Conservation (phyloP, 35 echinoderm and acorn worm species). For the Heliocidaris erythrogramma region DNA sequence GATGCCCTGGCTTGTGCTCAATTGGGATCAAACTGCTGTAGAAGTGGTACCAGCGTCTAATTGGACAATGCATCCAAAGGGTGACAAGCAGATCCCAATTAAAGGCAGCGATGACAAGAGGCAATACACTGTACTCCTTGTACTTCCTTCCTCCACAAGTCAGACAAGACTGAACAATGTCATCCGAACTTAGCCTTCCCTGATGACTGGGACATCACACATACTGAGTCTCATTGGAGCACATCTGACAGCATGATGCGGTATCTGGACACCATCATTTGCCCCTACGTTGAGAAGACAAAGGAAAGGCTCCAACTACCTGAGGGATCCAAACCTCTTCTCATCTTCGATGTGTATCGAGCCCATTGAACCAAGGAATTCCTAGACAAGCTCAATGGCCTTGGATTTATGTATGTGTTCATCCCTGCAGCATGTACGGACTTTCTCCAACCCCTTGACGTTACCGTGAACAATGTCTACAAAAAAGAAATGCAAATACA, state of each 20-base stretch:
- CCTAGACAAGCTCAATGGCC: background rate
- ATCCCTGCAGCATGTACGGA: background rate
- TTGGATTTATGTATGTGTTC: background rate
- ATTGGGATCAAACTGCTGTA: conserved; percentile 60
- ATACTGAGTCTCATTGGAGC: background rate
- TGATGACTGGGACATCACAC: background rate
- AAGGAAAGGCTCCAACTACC: background rate
- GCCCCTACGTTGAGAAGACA: background rate
- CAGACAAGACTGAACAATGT: background rate
- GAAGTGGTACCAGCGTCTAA: conserved; percentile 28
- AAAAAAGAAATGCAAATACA: background rate
- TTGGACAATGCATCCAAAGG: conserved; percentile 46
- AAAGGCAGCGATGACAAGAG: conserved; percentile 53
- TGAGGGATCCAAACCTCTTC: background rate
- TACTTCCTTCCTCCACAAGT: background rate
- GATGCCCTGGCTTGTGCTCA: conserved; percentile 44
- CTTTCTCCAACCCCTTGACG: background rate
- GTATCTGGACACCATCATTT: background rate
- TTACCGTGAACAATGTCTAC: conserved; percentile 31
- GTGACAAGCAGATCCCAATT: conserved; percentile 31
- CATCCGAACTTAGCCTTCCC: background rate
- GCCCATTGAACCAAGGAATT: background rate
- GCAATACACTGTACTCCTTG: conserved; percentile 36
- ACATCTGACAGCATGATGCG: background rate
- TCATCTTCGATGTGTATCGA: background rate